Evolutionary conservation across 2,113 vertebrate species (phyloP), one percentile per base, ranked within the genome.

Genomic region (Sylvia atricapilla): DNA sequence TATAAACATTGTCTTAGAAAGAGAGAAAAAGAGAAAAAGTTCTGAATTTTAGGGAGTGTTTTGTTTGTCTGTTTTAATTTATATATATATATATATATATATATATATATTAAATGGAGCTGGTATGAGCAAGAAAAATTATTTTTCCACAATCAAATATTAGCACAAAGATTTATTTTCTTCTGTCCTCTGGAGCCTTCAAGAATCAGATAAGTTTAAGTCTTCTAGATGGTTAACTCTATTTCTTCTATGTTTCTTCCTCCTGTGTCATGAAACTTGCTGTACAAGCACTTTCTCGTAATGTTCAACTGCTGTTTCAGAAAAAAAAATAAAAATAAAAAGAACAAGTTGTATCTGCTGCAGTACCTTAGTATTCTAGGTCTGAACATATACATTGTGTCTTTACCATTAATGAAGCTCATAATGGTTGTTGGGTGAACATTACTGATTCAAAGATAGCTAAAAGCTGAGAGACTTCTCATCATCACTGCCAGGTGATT

Each of bases 381-480:
- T 64, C 41, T 73, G 25, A 14, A 28, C 60, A 87, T 16, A 11
- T 7, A 43, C 10, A 31, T 4, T 4, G 0, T 18, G 5, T 35
- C 11, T 64, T 55, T 55, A 28, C 3, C 30, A 41, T 16, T 24
- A 59, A 67, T 11, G 37, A 82, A 67, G 15, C 4, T 83, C 39
- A 55, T 1, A 2, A 1, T 1, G 1, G 6, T 37, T 82, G 15
- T 24, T 77, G 35, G 31, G 15, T 50, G 20, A 60, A 39, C 9
- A 17, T 44, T 11, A 52, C 5, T 49, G 30, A 56, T 59, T 83
- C 46, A 72, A 14, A 59, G 30, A 43, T 0, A 72, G 2, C 9
- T 68, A 60, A 93, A 73, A 39, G 11, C 30, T 30, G 31, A 27
- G 14, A 28, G 6, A 46, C 4, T 5, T 49, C 37, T 14, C 35